phyloP scores from a whole-genome alignment of 2,113 vertebrate species.

The Psittacara wagleri region DNA sequence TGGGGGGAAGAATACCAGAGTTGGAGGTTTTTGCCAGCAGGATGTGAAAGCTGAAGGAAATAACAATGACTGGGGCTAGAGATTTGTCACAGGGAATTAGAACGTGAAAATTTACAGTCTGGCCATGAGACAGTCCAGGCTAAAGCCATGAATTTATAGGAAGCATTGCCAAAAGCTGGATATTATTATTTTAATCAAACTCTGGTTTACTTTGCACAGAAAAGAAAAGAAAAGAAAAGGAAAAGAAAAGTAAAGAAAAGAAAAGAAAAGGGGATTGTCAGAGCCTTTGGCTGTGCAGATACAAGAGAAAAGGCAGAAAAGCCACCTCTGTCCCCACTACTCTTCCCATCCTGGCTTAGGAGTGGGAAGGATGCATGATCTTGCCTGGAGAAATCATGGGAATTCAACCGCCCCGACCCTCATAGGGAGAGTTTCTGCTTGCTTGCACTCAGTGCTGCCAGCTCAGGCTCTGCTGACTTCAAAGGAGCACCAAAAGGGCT shows the following conservation, averaged over 20 bases:
- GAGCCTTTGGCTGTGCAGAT: neutral
- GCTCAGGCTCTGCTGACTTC: neutral
- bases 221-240: neutral
- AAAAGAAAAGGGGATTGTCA: neutral
- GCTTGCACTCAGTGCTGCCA: neutral
- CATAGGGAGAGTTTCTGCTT: neutral
- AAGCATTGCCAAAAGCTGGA: constrained; percentile 58
- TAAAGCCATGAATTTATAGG: constrained; percentile 57
- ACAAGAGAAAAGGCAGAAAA: constrained; percentile 22
- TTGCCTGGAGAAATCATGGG: constrained; percentile 1
- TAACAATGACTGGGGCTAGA: constrained; percentile 57
- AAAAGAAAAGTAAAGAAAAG: neutral
- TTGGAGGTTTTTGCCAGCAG: constrained; percentile 42
- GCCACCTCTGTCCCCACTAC: neutral
- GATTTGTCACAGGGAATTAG: constrained; percentile 56
- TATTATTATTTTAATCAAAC: constrained; percentile 58
- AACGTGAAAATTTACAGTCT: constrained; percentile 45
- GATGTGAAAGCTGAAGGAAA: constrained; percentile 57
- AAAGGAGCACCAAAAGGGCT: neutral
- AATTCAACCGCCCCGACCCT: neutral
- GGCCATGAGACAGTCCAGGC: constrained; percentile 56
- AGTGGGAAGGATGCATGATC: neutral
- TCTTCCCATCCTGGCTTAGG: neutral
- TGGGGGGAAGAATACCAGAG: constrained; percentile 35
- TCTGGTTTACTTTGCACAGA: constrained; percentile 5